Conservation (phyloP, 2,797 vertebrate genomes). For the Tenualosa ilisha region DNA sequence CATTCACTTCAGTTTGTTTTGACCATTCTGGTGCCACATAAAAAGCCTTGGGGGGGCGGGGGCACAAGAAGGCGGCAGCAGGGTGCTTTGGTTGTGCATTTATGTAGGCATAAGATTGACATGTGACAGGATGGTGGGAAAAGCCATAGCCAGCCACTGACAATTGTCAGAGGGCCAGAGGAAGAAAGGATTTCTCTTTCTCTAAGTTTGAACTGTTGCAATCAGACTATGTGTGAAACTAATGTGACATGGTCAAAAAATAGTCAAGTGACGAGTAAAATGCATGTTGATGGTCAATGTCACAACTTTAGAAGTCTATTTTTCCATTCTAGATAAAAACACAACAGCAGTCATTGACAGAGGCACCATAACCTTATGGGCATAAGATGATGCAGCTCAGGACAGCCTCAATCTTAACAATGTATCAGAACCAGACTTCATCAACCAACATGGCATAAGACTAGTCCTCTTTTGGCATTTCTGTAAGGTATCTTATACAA, state of each 20-base stretch:
- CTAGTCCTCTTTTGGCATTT: background rate
- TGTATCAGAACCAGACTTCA: background rate
- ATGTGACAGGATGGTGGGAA: background rate
- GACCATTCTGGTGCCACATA: background rate
- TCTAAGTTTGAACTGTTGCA: background rate
- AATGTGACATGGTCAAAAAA: background rate
- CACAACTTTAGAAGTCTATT: background rate
- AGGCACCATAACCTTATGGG: background rate
- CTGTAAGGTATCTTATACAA: background rate
- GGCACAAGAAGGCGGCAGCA: background rate
- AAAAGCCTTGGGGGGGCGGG: background rate
- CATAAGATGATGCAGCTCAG: background rate
- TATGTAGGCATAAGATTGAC: background rate
- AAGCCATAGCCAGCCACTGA: background rate
- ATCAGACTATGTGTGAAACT: slow-evolving; percentile 4
- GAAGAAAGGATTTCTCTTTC: background rate
- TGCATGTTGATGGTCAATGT: background rate
- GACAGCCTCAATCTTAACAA: background rate
- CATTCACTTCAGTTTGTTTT: background rate
- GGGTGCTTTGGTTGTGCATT: slow-evolving; percentile 16
- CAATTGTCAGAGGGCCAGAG: background rate
- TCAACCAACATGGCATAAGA: background rate
- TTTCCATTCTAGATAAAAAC: background rate
- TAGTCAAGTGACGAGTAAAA: background rate
- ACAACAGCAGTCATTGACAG: background rate